These are phyloP conservation scores for Parasteatoda tepidariorum DNA, from an alignment of 1,140 invertebrate genomes.

Conservation along the genomic window DNA sequence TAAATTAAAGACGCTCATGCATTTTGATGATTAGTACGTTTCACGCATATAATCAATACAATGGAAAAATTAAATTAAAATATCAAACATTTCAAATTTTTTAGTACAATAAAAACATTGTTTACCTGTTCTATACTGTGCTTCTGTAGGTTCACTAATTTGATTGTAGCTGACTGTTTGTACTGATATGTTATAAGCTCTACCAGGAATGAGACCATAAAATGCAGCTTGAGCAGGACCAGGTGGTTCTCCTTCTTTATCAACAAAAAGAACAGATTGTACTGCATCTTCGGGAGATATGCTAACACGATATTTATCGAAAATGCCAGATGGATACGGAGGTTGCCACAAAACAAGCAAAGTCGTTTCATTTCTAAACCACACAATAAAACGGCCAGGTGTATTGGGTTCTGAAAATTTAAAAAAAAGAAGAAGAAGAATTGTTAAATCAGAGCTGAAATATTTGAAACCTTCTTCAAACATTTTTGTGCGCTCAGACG, in stretches of 20 bases:
- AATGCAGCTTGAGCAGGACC: constrained; percentile 95
- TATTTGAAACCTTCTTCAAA: too few species aligned
- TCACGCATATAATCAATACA: too few species aligned
- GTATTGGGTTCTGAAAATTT: constrained; percentile 83
- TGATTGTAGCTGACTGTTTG: constrained; percentile 92
- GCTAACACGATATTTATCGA: constrained; percentile 70
- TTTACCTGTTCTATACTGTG: constrained; percentile 83
- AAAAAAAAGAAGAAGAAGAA: too few species aligned
- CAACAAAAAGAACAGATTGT: constrained; percentile 88
- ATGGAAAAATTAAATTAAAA: neutral
- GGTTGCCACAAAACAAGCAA: constrained; percentile 93
- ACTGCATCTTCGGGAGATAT: constrained; percentile 89
- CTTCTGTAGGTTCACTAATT: constrained; percentile 88
- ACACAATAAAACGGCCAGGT: constrained; percentile 94
- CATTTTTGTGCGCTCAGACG: too few species aligned
- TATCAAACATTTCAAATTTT: neutral
- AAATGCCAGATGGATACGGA: constrained; percentile 86
- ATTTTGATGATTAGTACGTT: too few species aligned
- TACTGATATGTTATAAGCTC: constrained; percentile 89
- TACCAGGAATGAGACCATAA: constrained; percentile 86
- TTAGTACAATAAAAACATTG: too few species aligned
- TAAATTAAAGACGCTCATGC: too few species aligned
- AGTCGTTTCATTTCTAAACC: constrained; percentile 95
- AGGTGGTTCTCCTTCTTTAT: constrained; percentile 91
- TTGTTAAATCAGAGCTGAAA: too few species aligned